These are phyloP conservation scores for Triplophysa dalaica DNA, from an alignment of 2,113 vertebrate species.

Conservation along the genomic window DNA sequence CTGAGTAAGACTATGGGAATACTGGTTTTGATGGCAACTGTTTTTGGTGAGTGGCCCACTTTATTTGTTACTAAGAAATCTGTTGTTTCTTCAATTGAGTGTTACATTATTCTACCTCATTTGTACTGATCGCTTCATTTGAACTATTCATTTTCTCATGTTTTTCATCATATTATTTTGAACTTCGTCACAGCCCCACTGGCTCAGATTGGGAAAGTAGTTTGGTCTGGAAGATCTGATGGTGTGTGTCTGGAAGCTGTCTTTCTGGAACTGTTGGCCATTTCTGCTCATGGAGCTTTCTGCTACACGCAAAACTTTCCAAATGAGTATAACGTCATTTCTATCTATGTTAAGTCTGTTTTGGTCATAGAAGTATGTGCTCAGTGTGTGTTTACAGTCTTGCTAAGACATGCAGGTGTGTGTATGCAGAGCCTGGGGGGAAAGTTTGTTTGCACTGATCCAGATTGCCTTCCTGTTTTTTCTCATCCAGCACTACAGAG, in stretches of 20 bases:
- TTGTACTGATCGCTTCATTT: not conserved
- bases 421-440: constrained; percentile 80
- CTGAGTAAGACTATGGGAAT: constrained; percentile 76
- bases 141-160: not conserved
- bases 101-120: not conserved
- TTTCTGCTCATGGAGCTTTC: constrained; percentile 77
- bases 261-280: constrained; percentile 76
- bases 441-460: constrained; percentile 76
- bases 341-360: not conserved
- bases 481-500: constrained; percentile 75
- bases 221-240: constrained; percentile 71
- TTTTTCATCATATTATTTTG: not conserved
- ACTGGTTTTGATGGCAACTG: constrained; percentile 77
- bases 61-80: not conserved
- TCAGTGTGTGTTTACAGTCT: not conserved
- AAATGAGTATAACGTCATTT: constrained; percentile 70
- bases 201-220: constrained; percentile 78
- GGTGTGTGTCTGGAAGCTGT: constrained; percentile 75
- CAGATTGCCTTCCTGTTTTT: constrained; percentile 76
- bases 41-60: constrained; percentile 74
- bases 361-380: not conserved
- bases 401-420: constrained; percentile 15
- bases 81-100: too few species aligned
- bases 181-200: constrained; percentile 59
- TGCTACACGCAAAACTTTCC: constrained; percentile 76